A percentile compares a stretch with the other conserved stretches of the same genome.
Conservation (phyloP, 2,888 invertebrate species). For the Volucella zonaria region DNA sequence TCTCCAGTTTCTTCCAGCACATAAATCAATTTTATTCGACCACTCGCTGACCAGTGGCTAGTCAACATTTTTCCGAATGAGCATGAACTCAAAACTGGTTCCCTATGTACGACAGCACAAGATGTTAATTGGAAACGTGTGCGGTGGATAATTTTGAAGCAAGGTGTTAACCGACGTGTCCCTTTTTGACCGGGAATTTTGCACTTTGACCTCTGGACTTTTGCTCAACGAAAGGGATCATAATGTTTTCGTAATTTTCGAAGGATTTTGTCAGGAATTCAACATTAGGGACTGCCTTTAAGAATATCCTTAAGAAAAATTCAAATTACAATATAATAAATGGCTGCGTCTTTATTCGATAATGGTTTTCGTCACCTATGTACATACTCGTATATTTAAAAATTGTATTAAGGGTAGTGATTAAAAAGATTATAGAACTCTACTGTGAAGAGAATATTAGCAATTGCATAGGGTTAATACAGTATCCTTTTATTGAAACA, state of each 20-base stretch:
- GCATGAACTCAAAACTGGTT: slow-evolving; percentile 58
- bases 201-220: slow-evolving; percentile 58
- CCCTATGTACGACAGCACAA: slow-evolving; percentile 41
- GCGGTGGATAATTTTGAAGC: slow-evolving; percentile 71
- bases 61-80: slow-evolving; percentile 35
- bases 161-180: slow-evolving; percentile 68
- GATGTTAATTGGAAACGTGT: slow-evolving; percentile 74
- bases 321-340: no score
- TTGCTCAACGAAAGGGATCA: slow-evolving; percentile 3
- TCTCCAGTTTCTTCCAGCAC: slow-evolving; percentile 71
- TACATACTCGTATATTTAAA: no score
- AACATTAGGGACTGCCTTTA: no score
- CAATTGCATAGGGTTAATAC: no score
- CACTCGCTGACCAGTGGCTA: slow-evolving; percentile 61
- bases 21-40: slow-evolving; percentile 72
- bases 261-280: slow-evolving; percentile 11
- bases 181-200: slow-evolving; percentile 34
- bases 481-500: no score
- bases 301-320: no score
- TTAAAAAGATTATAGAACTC: no score
- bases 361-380: no score
- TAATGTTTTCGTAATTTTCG: slow-evolving; percentile 42
- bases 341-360: no score
- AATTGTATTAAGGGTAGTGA: no score
- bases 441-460: no score